A percentile compares a stretch with the other conserved stretches of the same genome.
phyloP scores from a whole-genome alignment of 2,797 vertebrate species.

The Tadarida brasiliensis region DNA sequence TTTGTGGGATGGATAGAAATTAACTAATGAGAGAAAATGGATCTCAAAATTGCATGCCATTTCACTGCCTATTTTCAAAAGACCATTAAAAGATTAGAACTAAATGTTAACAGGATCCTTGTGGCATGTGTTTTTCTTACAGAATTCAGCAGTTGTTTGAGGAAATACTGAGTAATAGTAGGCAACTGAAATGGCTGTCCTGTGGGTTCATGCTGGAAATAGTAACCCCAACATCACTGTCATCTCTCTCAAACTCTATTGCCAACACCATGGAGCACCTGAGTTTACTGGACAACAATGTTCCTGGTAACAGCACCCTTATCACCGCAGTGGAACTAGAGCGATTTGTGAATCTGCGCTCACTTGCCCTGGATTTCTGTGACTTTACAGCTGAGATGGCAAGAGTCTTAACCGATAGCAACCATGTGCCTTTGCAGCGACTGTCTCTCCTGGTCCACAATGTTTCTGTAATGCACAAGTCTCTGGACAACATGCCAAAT shows the following conservation, averaged over 20 bases:
- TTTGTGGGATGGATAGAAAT: slow-evolving; percentile 41
- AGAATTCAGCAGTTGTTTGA: slow-evolving; percentile 98
- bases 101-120: slow-evolving; percentile 74
- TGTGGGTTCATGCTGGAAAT: slow-evolving; percentile 98
- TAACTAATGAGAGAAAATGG: slow-evolving; percentile 40
- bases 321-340: slow-evolving; percentile 94
- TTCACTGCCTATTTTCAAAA: slow-evolving; percentile 58
- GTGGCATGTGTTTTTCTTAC: slow-evolving; percentile 85
- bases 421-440: slow-evolving; percentile 95
- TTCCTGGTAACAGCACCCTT: slow-evolving; percentile 91
- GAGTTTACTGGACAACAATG: slow-evolving; percentile 97
- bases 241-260: slow-evolving; percentile 95
- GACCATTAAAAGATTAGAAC: slow-evolving; percentile 41
- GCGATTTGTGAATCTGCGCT: slow-evolving; percentile 94
- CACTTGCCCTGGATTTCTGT: slow-evolving; percentile 97
- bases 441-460: slow-evolving; percentile 97
- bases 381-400: slow-evolving; percentile 97
- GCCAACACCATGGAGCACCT: slow-evolving; percentile 96
- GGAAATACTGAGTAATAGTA: slow-evolving; percentile 96
- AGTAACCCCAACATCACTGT: slow-evolving; percentile 95
- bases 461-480: slow-evolving; percentile 94
- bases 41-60: slow-evolving; percentile 21
- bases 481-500: slow-evolving; percentile 93
- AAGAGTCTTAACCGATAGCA: slow-evolving; percentile 93
- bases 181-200: slow-evolving; percentile 97